Evolutionary conservation across 2,888 invertebrate genomes (phyloP), one percentile per base, ranked within the genome.

Genomic region (Cephus spinipes): DNA sequence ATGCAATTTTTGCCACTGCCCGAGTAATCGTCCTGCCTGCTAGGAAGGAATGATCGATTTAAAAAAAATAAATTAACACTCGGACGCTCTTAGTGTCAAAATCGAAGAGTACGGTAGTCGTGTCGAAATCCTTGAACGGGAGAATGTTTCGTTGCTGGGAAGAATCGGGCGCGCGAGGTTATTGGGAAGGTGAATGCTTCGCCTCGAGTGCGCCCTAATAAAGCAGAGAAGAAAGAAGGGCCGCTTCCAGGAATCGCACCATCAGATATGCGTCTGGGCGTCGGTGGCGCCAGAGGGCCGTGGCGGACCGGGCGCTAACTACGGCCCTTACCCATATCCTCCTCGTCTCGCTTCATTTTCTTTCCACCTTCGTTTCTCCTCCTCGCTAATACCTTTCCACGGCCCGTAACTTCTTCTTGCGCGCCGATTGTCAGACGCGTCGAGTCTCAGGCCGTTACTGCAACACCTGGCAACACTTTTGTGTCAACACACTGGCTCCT

Each of bases 291-390:
- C 86, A 85, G 81, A 81, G 81, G 86, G 83, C 84, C 87, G 84
- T 84, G 85, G 85, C 86, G 87, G 88, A 83, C 84, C 83, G 87
- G 88, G 88, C 88, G 90, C 87, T 89, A 89, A 90, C 90, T 89
- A 88, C 86, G 82, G 83, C 83, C 55, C 55, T 55, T 55, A 55
- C 55, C 55, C 55, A 9, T 55, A 55, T 23, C 55, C 55, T 86
- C 83, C 83, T 84, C 84, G 79, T 84, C 83, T 81, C 83, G 85
- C 87, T 86, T 85, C 86, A 55, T 55, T 55, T 87, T 87, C 86
- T 85, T 87, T 85, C 86, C 87, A 86, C 55, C 55, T 23, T 55
- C 55, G 23, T 55, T 23, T 40, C 23, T 55, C 55, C 55, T 55
- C 23, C 9, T 55, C 23, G 55, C 55, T 55, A 55, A 55, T 55